These are phyloP conservation scores for Oceanodroma tethys DNA, from an alignment of 2,113 vertebrate genomes.

Conservation along the genomic window DNA sequence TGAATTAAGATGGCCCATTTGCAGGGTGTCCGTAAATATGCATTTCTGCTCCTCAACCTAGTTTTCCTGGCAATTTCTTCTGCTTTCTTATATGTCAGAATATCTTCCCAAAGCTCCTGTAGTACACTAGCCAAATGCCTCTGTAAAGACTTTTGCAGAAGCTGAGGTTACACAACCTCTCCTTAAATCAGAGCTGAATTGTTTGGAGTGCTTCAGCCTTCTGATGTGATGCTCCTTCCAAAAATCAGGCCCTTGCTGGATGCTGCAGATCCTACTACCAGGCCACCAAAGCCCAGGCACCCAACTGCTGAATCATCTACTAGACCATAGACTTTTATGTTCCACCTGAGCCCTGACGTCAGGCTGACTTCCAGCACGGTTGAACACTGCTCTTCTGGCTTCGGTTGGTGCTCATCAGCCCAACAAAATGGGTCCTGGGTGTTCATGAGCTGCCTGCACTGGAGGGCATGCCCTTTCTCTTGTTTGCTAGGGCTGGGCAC, in stretches of 20 bases:
- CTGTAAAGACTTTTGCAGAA: conserved; percentile 32
- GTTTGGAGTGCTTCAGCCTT: not conserved
- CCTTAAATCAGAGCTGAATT: not conserved
- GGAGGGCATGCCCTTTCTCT: not conserved
- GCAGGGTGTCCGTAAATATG: conserved; percentile 9
- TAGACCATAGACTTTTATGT: not conserved
- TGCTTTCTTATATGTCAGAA: conserved; percentile 25
- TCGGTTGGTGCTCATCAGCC: not conserved
- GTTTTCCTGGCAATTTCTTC: conserved; percentile 27
- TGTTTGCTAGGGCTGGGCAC: not conserved
- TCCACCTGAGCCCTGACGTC: not conserved
- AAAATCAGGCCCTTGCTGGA: not conserved
- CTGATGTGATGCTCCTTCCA: not conserved
- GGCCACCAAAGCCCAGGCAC: not conserved
- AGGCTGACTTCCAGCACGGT: not conserved
- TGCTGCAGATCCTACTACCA: not conserved
- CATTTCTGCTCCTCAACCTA: not conserved
- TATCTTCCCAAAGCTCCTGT: conserved; percentile 16
- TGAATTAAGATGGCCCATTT: not conserved
- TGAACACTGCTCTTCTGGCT: not conserved
- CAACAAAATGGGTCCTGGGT: not conserved
- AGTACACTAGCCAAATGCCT: not conserved
- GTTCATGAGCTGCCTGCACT: not conserved
- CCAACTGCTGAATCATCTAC: not conserved
- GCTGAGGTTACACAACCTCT: not conserved